Evolutionary conservation across 2,888 invertebrate genomes (phyloP), one percentile per base, ranked within the genome.

Genomic region (Meliscaeva auricollis): DNA sequence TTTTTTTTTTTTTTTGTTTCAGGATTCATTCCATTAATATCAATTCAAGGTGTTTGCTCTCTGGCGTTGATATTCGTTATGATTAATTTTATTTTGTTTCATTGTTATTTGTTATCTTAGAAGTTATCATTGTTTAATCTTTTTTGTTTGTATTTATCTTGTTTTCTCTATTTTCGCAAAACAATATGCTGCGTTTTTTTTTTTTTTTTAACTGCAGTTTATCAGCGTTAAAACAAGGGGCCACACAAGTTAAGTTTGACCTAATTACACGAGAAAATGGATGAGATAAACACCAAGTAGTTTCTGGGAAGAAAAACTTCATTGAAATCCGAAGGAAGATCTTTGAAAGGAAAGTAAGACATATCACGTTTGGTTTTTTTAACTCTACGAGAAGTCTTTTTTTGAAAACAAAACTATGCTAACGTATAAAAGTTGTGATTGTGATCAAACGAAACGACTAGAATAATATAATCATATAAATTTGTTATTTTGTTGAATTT

Each of bases 1-100:
- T 17, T 46, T 62, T 32, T 54, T 50, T 56, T 30, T 41, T 54
- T 46, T 48, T 38, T 56, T 56, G 20, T 32, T 52, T 35, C 35
- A 35, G 35, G 35, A 32, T 50, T 41, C 20, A 20, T 38, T 66
- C 13, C 30, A 66, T 82, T 56, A 46, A 52, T 54, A 60, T 69
- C 44, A 66, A 66, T 50, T 50, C 35, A 78, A 83, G 73, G 83
- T 83, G 64, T 54, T 84, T 84, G 83, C 64, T 79, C 69, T 81
- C 69, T 69, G 44, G 20, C 20, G 26, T 22, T 66, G 48, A 22
- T 66, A 66, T 50, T 66, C 30, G 2, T 8, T 17, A 8, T 46
- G 64, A 64, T 50, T 48, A 50, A 20, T 66, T 66, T 26, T 46
- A 44, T 44, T 62, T 30, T 44, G 15, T 17, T 46, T 15, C 32